Base-by-base conservation (phyloP, 2,113 vertebrate genomes). In the Rhinolophus sinicus region DNA sequence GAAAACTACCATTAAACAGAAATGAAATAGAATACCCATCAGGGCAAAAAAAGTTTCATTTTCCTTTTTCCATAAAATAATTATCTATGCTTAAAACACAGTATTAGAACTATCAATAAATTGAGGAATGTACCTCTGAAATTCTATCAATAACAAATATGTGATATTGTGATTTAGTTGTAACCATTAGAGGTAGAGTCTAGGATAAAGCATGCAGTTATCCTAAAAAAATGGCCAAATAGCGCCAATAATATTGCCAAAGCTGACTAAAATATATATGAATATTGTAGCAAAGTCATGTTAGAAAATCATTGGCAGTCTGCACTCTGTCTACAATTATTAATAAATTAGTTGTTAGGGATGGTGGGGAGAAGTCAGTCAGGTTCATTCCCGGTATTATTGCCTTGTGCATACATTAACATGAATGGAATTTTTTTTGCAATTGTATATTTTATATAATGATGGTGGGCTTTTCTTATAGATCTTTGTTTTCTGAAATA, bases 11-110 rank as follows among this genome's bases (percentile, higher is more conserved):
- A 91, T 94, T 93, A 96, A 95, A 33, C 78, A 95, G 47, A 93
- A 96, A 96, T 95, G 88, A 96, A 97, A 97, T 95, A 93, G 40
- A 97, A 93, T 88, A 95, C 58, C 40, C 58, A 86, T 94, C 65
- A 84, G 47, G 7, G 67, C 21, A 76, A 58, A 73, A 40, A 56
- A 26, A 0, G 15, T 65, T 58, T n/a, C 19, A 44, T 28, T 70
- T 81, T 28, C 70, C n/a, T 2, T 62, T 78, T 81, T 30, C 21
- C 15, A 81, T 78, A 44, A 67, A 92, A 77, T 19, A 65, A 60
- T 35, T 35, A 69, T 81, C 22, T 85, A 4, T 88, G 19, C 33
- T 90, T 92, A 64, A 38, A 72, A 75, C 73, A 76, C 0, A 84
- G 4, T 52, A 77, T 72, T 95, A 69, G 95, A 83, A 35, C 15